Evolutionary conservation across 2,113 vertebrate genomes (phyloP), one percentile per base, ranked within the genome.

Genomic region (Calypte anna): DNA sequence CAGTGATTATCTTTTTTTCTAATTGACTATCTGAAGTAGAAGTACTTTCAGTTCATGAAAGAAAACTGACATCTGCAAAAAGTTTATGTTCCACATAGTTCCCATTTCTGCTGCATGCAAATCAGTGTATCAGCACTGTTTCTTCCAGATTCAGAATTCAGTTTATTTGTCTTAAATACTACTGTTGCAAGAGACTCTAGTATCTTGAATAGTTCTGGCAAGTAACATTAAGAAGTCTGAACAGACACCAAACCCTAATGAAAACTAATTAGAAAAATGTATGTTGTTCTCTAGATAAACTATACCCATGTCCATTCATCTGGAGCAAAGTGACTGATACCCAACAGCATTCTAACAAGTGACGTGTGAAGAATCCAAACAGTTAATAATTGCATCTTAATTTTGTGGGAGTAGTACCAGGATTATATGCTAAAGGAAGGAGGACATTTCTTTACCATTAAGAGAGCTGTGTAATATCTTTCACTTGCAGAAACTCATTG

Each of bases 71-170:
- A 3, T 69, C 50, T 77, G 9, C 36, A 21, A 72, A 82, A 82
- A 10, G 14, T 16, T 54, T 55, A 15, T 85, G 15, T 6, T 43
- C 22, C 30, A 24, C 30, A 10, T 53, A 77, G 6, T 46, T 94
- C n/a, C 23, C 6, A 33, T 82, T 28, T 82, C 10, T 82, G 25
- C 31, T 61, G 46, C 31, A 38, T 28, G 25, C 5, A 43, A 72
- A 10, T 53, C 15, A 79, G 43, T 14, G 20, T 44, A 48, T 38
- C 0, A 0, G 22, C 1, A 0, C 7, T 33, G 4, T 36, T 5
- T 57, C 30, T 86, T 92, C 17, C 46, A 80, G 75, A 58, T 86
- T 69, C 59, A 75, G 44, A 1, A 2, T 44, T 40, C 40, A 12
- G 40, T 75, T 62, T 68, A 13, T 87, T 85, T 75, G 16, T 59